Percentiles rank a stretch among this genome's conserved stretches.
These are phyloP conservation scores for Leucophenga montana DNA, from an alignment of 2,888 invertebrate genomes.

Conservation along the genomic window DNA sequence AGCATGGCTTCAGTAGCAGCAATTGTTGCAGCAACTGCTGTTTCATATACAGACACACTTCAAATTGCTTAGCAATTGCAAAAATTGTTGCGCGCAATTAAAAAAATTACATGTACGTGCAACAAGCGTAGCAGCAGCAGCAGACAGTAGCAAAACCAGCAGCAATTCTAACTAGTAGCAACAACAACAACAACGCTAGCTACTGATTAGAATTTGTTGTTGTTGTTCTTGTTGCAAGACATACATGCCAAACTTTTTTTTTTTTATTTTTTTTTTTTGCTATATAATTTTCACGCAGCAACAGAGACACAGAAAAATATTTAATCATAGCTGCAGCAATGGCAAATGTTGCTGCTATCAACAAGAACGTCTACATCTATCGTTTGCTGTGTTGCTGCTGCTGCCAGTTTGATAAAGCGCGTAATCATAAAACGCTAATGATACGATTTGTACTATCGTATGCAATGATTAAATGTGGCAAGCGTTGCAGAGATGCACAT, in stretches of 20 bases:
- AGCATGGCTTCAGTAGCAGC: slow-evolving; percentile 28
- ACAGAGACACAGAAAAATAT: slow-evolving; percentile 50
- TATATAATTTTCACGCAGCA: slow-evolving; percentile 45
- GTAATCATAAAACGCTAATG: slow-evolving; percentile 67
- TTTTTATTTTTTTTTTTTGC: neutral
- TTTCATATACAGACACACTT: no score
- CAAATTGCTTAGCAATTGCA: slow-evolving; percentile 51
- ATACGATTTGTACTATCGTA: slow-evolving; percentile 62
- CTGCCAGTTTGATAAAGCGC: slow-evolving; percentile 62
- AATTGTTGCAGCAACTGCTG: slow-evolving; percentile 24
- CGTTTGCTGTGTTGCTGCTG: slow-evolving; percentile 30
- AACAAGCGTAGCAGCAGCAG: slow-evolving; percentile 5
- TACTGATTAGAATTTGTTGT: slow-evolving; percentile 58
- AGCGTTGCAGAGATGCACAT: slow-evolving; percentile 42
- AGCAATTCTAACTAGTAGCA: no score
- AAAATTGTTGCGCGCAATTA: slow-evolving; percentile 64
- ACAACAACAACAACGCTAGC: slow-evolving; percentile 35
- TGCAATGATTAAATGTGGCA: slow-evolving; percentile 64
- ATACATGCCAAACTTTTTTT: neutral
- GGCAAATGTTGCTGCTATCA: slow-evolving; percentile 25
- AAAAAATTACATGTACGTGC: slow-evolving; percentile 69
- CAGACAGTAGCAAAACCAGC: slow-evolving; percentile 21
- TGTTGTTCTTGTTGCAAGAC: neutral
- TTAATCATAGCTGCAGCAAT: slow-evolving; percentile 41
- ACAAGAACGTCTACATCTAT: slow-evolving; percentile 9